phyloP scores from a whole-genome alignment of 2,797 vertebrate species.

The Pangasius krempfi region DNA sequence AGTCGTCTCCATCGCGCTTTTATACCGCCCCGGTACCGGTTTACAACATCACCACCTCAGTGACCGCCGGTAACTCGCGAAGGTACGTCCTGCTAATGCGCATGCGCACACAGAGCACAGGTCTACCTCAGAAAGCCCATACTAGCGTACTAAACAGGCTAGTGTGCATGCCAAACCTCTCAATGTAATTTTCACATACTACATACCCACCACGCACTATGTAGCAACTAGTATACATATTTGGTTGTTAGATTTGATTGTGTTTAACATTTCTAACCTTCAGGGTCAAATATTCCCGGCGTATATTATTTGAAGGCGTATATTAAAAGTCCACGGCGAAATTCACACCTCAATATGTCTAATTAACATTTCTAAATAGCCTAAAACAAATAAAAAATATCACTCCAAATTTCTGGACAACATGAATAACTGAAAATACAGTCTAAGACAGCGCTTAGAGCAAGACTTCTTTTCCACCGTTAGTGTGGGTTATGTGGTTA shows the following conservation, averaged over 20 bases:
- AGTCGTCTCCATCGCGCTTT: conserved; percentile 48
- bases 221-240: not conserved
- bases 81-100: conserved; percentile 48
- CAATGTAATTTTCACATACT: not conserved
- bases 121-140: not conserved
- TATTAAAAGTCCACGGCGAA: not conserved
- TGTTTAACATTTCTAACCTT: not conserved
- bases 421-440: not conserved
- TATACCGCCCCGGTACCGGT: conserved; percentile 53
- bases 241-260: not conserved
- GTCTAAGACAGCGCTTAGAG: not conserved
- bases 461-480: not conserved
- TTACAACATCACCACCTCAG: conserved; percentile 55
- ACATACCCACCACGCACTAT: not conserved
- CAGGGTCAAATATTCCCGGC: not conserved
- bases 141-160: not conserved
- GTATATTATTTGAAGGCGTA: not conserved
- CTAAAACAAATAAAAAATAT: not conserved
- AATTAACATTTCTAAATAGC: not conserved
- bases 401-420: not conserved
- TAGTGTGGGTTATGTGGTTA: not conserved
- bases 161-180: not conserved
- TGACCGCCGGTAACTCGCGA: conserved; percentile 48
- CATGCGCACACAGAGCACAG: not conserved
- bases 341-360: not conserved